Conservation (phyloP, 2,888 invertebrate genomes). For the Apodemia hepburni region DNA sequence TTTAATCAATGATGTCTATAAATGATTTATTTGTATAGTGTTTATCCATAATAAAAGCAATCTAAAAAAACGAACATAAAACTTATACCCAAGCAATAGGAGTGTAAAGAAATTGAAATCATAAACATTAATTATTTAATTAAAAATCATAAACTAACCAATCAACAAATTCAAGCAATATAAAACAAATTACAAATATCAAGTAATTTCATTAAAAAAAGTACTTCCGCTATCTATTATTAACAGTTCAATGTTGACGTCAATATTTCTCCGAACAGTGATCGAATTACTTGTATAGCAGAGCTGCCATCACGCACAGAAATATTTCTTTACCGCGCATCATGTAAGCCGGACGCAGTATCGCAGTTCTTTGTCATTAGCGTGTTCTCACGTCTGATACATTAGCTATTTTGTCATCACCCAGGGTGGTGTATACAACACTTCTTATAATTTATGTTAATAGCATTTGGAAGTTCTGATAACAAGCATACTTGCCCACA, state of each 20-base stretch:
- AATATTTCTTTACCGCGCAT: constrained; percentile 27
- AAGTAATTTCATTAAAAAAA: not conserved
- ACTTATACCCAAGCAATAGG: too few species aligned
- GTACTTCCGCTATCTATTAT: not conserved
- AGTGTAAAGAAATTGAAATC: too few species aligned
- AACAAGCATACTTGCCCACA: not conserved
- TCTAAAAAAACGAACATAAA: too few species aligned
- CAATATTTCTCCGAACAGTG: constrained; percentile 12
- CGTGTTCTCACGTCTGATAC: constrained; percentile 67
- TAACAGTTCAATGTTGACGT: not conserved
- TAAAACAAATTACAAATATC: too few species aligned
- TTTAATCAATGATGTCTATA: too few species aligned
- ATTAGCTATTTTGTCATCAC: constrained; percentile 71
- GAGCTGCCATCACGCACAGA: constrained; percentile 15
- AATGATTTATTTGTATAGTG: too few species aligned
- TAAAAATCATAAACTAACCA: too few species aligned
- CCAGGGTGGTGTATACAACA: constrained; percentile 30
- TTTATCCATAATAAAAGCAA: too few species aligned
- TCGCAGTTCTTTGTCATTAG: constrained; percentile 65
- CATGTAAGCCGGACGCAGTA: constrained; percentile 51
- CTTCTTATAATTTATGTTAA: constrained; percentile 25
- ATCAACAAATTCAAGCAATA: too few species aligned
- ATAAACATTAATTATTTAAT: too few species aligned
- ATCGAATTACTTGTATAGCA: constrained; percentile 8
- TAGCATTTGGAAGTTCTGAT: not conserved